Percentiles rank a stretch among this genome's conserved stretches.
phyloP scores from a whole-genome alignment of 2,113 vertebrate species.

The Mionectes macconnelli region DNA sequence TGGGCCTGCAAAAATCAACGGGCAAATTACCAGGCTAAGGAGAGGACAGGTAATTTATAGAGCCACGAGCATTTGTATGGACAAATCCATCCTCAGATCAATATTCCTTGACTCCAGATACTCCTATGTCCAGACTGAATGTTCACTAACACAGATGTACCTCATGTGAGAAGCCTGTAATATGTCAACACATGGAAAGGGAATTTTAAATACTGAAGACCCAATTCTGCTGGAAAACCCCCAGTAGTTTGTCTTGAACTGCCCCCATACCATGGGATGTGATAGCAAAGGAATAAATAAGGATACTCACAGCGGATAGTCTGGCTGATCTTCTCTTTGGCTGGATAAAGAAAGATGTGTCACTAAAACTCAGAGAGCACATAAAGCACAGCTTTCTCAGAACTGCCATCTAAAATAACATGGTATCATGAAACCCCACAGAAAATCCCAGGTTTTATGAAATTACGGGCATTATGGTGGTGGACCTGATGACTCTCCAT shows the following conservation, averaged over 20 bases:
- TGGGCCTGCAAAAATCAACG: not conserved
- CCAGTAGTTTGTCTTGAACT: accelerated
- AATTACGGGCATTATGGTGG: accelerated
- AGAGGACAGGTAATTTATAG: not conserved
- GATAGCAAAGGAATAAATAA: not conserved
- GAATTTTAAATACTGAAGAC: not conserved
- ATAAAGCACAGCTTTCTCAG: not conserved
- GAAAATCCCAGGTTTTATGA: not conserved
- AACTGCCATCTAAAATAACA: not conserved
- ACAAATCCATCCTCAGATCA: not conserved
- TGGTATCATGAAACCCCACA: accelerated
- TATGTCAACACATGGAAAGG: accelerated
- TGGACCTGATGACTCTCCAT: not conserved
- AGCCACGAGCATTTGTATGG: not conserved
- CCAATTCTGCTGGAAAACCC: accelerated
- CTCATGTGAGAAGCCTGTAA: accelerated
- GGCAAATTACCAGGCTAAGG: not conserved
- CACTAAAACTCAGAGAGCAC: not conserved
- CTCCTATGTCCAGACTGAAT: not conserved
- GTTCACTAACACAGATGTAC: not conserved
- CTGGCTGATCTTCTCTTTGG: constrained; percentile 93
- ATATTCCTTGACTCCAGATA: not conserved
- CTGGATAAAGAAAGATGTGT: constrained; percentile 71
- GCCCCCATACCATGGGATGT: not conserved
- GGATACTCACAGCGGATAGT: constrained; percentile 89